Evolutionary conservation across 2,888 invertebrate species (phyloP).

Genomic region (Acanthoscelides obtectus): DNA sequence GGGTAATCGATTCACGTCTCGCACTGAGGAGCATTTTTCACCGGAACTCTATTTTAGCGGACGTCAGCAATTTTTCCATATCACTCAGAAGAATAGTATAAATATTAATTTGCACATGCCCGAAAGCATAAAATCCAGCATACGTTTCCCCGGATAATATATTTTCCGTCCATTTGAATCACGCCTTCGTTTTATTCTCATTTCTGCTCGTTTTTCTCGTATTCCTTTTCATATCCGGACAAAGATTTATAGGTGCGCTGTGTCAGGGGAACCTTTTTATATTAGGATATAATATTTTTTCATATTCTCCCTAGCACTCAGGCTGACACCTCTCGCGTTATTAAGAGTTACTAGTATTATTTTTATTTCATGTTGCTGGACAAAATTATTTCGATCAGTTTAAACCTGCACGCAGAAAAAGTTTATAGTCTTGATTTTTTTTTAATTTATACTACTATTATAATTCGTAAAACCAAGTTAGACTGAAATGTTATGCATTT

Average conservation of each 20-base stretch:
- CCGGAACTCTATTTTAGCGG: neutral
- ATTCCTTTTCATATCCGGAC: conserved; percentile 47
- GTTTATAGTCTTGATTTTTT: too few relatives aligned
- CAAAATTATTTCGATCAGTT: neutral
- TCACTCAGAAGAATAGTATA: conserved; percentile 18
- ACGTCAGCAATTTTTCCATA: neutral
- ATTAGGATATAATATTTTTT: conserved; percentile 48
- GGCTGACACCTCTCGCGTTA: conserved; percentile 36
- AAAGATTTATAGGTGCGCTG: conserved; percentile 48
- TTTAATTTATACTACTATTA: too few relatives aligned
- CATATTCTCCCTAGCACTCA: conserved; percentile 30
- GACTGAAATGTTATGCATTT: too few relatives aligned
- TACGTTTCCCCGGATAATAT: conserved; percentile 42
- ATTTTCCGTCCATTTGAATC: conserved; percentile 46
- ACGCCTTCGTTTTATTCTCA: conserved; percentile 46
- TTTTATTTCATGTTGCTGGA: conserved; percentile 23
- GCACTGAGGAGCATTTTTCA: neutral
- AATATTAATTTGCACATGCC: conserved; percentile 26
- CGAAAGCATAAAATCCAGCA: conserved; percentile 31
- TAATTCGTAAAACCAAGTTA: too few relatives aligned
- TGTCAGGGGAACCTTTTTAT: conserved; percentile 41
- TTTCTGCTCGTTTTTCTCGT: conserved; percentile 47
- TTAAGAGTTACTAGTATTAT: conserved; percentile 39
- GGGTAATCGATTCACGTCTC: neutral
- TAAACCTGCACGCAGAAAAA: neutral